phyloP scores from a whole-genome alignment of 2,888 invertebrate genomes.

The Drosophila cognata region DNA sequence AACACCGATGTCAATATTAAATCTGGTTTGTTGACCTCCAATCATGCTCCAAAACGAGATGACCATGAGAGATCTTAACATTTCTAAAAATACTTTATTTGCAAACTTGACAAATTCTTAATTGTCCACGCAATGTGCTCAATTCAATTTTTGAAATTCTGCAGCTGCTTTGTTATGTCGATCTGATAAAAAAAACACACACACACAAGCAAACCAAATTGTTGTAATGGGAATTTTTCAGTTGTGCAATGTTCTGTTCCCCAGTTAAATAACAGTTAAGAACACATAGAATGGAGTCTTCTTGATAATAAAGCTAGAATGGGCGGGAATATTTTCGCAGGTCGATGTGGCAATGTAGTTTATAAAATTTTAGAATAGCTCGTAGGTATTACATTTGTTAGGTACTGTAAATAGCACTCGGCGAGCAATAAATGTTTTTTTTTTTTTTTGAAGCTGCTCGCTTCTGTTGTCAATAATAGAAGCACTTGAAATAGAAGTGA shows the following conservation, averaged over 20 bases:
- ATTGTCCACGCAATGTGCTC: slow-evolving; percentile 14
- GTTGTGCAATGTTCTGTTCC: background rate
- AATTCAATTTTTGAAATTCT: background rate
- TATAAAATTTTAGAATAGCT: background rate
- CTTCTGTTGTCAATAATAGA: slow-evolving; percentile 27
- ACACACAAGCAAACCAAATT: background rate
- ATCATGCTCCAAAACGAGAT: slow-evolving; percentile 23
- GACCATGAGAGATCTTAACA: slow-evolving; percentile 28
- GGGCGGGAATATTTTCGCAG: background rate
- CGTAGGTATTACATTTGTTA: background rate
- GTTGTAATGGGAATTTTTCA: slow-evolving; percentile 3
- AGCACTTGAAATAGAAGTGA: slow-evolving; percentile 32
- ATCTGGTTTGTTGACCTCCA: slow-evolving; percentile 48
- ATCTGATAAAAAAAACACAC: background rate
- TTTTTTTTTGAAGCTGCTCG: background rate
- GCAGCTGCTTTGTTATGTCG: background rate
- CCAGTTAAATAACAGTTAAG: background rate
- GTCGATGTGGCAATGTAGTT: background rate
- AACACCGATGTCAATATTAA: slow-evolving; percentile 13
- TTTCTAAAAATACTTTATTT: slow-evolving; percentile 21
- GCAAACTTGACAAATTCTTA: slow-evolving; percentile 16
- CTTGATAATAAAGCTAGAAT: background rate
- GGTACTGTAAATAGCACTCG: background rate
- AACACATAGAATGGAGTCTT: background rate
- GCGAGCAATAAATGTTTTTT: background rate